Evolutionary conservation across 1,140 invertebrate genomes (phyloP), one percentile per base, ranked within the genome.

Genomic region (Meteorus sp.): DNA sequence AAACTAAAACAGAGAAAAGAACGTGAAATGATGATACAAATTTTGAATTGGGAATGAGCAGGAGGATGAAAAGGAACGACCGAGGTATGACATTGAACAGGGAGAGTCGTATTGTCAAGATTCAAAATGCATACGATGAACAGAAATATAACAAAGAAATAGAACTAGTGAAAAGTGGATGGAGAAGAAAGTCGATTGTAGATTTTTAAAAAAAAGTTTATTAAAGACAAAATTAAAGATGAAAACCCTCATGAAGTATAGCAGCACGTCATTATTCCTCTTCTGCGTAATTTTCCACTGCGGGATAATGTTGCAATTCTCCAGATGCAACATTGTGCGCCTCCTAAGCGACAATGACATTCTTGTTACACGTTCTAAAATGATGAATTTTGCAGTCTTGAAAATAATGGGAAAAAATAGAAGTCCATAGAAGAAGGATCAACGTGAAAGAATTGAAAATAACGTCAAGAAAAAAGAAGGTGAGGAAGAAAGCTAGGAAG

Each of bases 371-470:
- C 22, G 13, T 52, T 11, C 13, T 37, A 47, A 33, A 43, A 47
- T 41, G n/a, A n/a, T n/a, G n/a, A n/a, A n/a, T n/a, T n/a, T n/a
- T n/a, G n/a, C 11, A 45, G 33, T 27, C 25, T 45, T 33, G 43
- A 50, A 15, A 50, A 5, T 23, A 54, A 15, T 4, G 19, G 11
- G 22, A 37, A 39, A 13, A 9, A 7, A 37, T 19, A 37, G 29
- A 47, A 53, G 41, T 29, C 7, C 13, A 29, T 29, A 25, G 33
- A 23, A 23, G 22, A 23, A 45, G 23, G 25, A 68, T 65, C 31
- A 56, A 65, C 60, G 35, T 19, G 44, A 23, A 61, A 61, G 13
- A 20, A 17, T 29, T 8, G 31, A 15, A n/a, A 22, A 56, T 2
- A 53, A 11, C 13, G n/a, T 48, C 33, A 35, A 35, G 2, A 39